phyloP scores from a whole-genome alignment of 2,113 vertebrate genomes.

The Colius striatus region DNA sequence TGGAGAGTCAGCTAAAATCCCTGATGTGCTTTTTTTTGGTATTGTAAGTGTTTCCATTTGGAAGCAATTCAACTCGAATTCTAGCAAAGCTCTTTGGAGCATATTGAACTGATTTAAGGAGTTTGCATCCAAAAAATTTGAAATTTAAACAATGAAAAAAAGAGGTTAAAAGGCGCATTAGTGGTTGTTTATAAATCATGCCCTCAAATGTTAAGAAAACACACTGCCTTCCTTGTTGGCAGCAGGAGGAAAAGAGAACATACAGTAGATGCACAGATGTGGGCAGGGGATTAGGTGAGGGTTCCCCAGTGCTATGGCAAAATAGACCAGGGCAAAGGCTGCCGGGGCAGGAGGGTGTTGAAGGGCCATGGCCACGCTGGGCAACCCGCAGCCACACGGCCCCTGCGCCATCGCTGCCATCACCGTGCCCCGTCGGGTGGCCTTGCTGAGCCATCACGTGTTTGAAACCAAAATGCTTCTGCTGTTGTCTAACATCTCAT shows the following conservation, averaged over 20 bases:
- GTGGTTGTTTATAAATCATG: constrained; percentile 32
- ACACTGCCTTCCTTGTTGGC: background rate
- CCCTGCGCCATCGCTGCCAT: too few species aligned
- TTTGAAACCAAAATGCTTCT: fast-evolving
- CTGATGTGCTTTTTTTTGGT: background rate
- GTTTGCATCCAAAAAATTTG: constrained; percentile 48
- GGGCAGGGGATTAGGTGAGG: background rate
- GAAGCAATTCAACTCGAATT: constrained; percentile 49
- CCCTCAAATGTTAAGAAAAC: constrained; percentile 62
- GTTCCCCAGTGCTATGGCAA: fast-evolving
- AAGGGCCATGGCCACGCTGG: background rate
- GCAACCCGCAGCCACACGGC: fast-evolving
- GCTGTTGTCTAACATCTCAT: background rate
- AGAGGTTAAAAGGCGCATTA: constrained; percentile 31
- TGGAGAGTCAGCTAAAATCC: constrained; percentile 39
- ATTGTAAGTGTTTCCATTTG: constrained; percentile 39
- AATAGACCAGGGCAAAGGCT: background rate
- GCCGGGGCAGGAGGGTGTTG: fast-evolving
- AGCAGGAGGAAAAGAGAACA: background rate
- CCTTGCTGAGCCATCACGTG: fast-evolving
- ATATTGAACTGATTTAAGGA: constrained; percentile 65
- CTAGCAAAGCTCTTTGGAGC: constrained; percentile 24
- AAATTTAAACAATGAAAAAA: constrained; percentile 57
- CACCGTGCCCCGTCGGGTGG: too few species aligned
- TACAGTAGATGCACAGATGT: background rate